These are phyloP conservation scores for Ophonus ardosiacus DNA, from an alignment of 2,888 invertebrate genomes.

Conservation along the genomic window DNA sequence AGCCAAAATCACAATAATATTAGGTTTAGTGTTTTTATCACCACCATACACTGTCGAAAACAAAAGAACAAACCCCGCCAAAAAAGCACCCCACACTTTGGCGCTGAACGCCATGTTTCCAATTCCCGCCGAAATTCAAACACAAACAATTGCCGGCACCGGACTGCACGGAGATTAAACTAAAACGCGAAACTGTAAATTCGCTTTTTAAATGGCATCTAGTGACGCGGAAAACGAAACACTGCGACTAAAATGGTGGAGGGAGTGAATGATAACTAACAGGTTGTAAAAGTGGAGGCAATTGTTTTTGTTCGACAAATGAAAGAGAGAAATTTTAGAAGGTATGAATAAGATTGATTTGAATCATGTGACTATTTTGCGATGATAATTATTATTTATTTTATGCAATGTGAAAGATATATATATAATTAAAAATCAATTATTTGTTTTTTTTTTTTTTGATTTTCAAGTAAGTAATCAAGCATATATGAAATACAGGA, in stretches of 20 bases:
- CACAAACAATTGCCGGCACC: background rate
- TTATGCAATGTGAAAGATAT: background rate
- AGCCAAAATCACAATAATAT: constrained; percentile 87
- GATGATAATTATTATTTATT: background rate
- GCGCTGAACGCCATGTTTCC: constrained; percentile 7
- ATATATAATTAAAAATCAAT: background rate
- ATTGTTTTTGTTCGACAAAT: background rate
- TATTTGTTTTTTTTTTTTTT: background rate
- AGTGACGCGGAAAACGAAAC: constrained; percentile 60
- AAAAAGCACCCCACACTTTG: background rate
- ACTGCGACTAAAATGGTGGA: background rate
- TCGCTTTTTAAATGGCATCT: constrained; percentile 48
- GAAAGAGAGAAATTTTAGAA: background rate
- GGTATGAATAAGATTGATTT: background rate
- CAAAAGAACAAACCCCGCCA: constrained; percentile 3
- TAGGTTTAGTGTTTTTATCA: constrained; percentile 74
- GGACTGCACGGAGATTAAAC: background rate
- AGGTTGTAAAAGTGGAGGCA: constrained; percentile 4
- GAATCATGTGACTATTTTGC: background rate
- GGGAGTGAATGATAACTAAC: constrained; percentile 12
- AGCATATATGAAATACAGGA: background rate
- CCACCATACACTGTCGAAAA: background rate
- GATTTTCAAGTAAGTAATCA: background rate
- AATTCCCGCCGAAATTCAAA: constrained; percentile 5
- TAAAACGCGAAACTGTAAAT: constrained; percentile 29